Evolutionary conservation across 2,888 invertebrate genomes (phyloP), one percentile per base, ranked within the genome.

Genomic region (Caenorhabditis sulstoni): DNA sequence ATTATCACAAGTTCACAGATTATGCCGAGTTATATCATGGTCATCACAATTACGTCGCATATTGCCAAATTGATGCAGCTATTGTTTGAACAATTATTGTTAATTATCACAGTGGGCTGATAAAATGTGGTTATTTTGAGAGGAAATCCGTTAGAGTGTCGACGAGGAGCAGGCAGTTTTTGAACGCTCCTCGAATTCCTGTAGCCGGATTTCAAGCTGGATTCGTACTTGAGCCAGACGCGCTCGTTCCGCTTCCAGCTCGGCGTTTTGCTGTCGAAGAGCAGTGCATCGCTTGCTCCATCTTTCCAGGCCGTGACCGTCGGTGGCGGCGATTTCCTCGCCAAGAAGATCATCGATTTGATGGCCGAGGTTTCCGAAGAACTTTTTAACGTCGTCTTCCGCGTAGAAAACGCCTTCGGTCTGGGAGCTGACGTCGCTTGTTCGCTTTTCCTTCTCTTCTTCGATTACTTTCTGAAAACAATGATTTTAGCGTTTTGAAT

Each of bases 141-240:
- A 18, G 22, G 18, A 11, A 37, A 12, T 41, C 16, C 3, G 35
- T 64, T 22, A 71, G 8, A 71, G 50, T 5, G 71, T 71, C 0
- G 53, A 53, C 14, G 71, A 71, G 14, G 62, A 62, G 55, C 71
- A 71, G 0, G 71, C 71, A 0, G 71, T 71, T 7, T 71, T 71
- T 39, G 71, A 55, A 0, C 71, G 41, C 37, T 77, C 75, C 41
- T 82, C 75, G 12, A 79, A 68, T 53, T 88, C 88, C 35, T 87
- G 86, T 11, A 86, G 68, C 11, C 89, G 85, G 11, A 88, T 70
- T 57, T 89, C 85, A 8, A 89, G 79, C 52, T 89, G 89, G 18
- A 89, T 83, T 3, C 88, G 78, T 12, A 85, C 83, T 65, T 89
- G 90, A 7, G 86, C 86, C 68, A 90, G 53, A n/a, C 79, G 83